Base-by-base conservation (phyloP, 2,113 vertebrate species). In the Dermatemys mawii region DNA sequence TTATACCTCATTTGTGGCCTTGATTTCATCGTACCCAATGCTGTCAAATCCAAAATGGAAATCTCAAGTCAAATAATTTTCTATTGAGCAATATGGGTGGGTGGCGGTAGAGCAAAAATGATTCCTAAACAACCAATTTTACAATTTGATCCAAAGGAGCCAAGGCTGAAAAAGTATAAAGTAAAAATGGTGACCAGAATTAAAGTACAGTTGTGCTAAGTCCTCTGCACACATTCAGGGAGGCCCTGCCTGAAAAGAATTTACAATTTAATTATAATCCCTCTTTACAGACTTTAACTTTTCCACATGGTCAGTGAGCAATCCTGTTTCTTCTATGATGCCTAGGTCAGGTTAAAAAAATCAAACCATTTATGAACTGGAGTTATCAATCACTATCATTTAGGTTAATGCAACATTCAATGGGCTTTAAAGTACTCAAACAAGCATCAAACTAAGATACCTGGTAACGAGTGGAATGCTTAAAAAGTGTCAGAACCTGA, bases 301-400 rank as follows among this genome's bases (percentile, higher is more conserved):
- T 44, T 70, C 54, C 24, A 19, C 3, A 19, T 1, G 7, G 35
- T 55, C n/a, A 55, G 2, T 0, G 0, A 78, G 22, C 1, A 84
- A 22, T 44, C 2, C 9, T 67, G 32, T 0, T 1, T 35, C n/a
- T 84, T 87, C 46, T 60, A 78, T 50, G 22, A 46, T 6, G 57
- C 81, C 89, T 83, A 89, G 35, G n/a, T 27, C 5, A 1, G 9
- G 5, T 21, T 78, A 55, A 84, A 87, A 87, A 9, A 75, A 75
- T 75, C n/a, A 75, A 75, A 41, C 22, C 38, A 9, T 81, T 4
- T 7, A 32, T 53, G 78, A 85, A 76, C 44, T 0, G 26, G 35
- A 63, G 5, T 46, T 26, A 41, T 3, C 88, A 17, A 76, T 11
- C 2, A 8, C 4, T 86, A 2, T 27, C 32, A 4, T 6, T 87